Percentiles rank a stretch among this genome's conserved stretches.
These are phyloP conservation scores for Tolmerus cingulatus DNA, from an alignment of 2,888 invertebrate genomes.

Conservation along the genomic window DNA sequence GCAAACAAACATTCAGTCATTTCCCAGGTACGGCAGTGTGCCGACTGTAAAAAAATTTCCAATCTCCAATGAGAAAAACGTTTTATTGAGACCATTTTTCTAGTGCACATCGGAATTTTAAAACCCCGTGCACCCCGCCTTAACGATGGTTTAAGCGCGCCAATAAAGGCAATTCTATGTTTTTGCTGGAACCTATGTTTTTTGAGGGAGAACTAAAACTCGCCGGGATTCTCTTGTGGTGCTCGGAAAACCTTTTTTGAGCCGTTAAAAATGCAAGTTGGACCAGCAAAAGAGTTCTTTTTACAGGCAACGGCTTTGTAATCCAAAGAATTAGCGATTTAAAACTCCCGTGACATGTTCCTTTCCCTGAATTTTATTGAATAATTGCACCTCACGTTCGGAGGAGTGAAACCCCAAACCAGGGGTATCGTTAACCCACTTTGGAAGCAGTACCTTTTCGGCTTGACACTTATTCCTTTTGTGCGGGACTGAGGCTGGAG, in stretches of 20 bases:
- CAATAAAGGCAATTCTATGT: background rate
- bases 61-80: background rate
- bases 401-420: background rate
- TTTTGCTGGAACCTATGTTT: background rate
- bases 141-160: background rate
- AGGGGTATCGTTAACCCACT: background rate
- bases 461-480: background rate
- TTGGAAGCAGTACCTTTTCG: background rate
- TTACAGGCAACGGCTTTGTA: background rate
- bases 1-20: background rate
- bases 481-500: background rate
- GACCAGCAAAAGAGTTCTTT: background rate
- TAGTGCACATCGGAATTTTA: background rate
- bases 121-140: background rate
- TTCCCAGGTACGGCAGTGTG: background rate
- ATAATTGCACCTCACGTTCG: background rate
- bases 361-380: background rate
- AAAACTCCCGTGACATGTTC: background rate
- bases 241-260: background rate
- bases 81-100: background rate
- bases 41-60: background rate
- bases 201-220: background rate
- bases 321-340: background rate
- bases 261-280: background rate
- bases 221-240: background rate